Evolutionary conservation across 2,113 vertebrate species (phyloP), one percentile per base, ranked within the genome.

Genomic region (Notarius quadriscutis): DNA sequence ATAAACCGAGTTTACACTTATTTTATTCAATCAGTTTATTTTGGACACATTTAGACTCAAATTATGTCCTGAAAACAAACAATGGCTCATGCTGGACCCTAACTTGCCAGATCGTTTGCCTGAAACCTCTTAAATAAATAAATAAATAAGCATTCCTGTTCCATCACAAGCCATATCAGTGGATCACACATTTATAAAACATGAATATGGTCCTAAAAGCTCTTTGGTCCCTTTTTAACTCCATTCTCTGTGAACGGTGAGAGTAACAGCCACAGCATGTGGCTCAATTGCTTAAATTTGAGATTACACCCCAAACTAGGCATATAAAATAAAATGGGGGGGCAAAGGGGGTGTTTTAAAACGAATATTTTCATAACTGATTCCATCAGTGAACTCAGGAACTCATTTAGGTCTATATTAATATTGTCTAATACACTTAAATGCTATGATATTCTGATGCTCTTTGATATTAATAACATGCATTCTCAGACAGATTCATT

Each of bases 291-390:
- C 67, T 72, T 72, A 72, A 50, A 25, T 51, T 12, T 77, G 22
- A 55, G 12, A 55, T 27, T 55, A 78, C 51, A 55, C 25, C 17
- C n/a, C 27, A 27, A 53, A 78, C 48, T 25, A 51, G 9, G 48
- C n/a, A 77, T n/a, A 74, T 48, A 20, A 41, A 72, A 41, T 41
- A 41, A 41, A 41, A 41, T 41, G 41, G 41, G 41, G 41, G 3
- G 41, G 4, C 51, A 55, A 17, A n/a, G 14, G 51, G 6, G 48
- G 9, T 55, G 50, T 78, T 78, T 78, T 55, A 78, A 78, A 78
- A 78, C 18, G 2, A 78, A 78, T 27, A 78, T 78, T 79, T 80
- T 34, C n/a, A 80, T 58, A 80, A 80, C 53, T 80, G 17, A 80
- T 80, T 80, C 27, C 1, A 80, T 80, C 27, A 80, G n/a, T 58